Conservation (phyloP, 2,888 invertebrate species). For the Pyrocoelia pectoralis region DNA sequence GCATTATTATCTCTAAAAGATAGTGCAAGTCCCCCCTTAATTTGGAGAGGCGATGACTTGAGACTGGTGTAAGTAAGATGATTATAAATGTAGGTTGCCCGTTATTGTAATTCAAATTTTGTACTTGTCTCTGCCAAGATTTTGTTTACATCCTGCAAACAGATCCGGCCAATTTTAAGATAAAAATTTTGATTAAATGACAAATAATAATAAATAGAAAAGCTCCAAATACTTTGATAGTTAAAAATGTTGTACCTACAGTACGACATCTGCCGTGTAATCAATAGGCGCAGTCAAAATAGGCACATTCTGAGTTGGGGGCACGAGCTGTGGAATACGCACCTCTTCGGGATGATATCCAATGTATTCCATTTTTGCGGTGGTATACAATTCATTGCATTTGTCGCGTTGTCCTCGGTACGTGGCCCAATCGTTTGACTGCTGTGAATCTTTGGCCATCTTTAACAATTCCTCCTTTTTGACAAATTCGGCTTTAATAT, state of each 20-base stretch:
- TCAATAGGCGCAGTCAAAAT: conserved; percentile 58
- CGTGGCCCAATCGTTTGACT: conserved; percentile 64
- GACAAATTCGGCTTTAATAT: conserved; percentile 63
- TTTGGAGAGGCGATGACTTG: conserved; percentile 38
- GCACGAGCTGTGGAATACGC: conserved; percentile 61
- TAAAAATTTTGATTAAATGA: conserved; percentile 1
- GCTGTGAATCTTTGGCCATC: conserved; percentile 59
- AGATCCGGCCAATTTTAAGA: conserved; percentile 53
- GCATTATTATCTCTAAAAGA: conserved; percentile 23
- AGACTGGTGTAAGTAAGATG: conserved; percentile 49
- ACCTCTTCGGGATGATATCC: conserved; percentile 64
- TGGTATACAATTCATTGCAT: conserved; percentile 65
- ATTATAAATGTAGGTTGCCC: conserved; percentile 42
- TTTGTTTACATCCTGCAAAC: conserved; percentile 63
- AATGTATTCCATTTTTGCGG: conserved; percentile 64
- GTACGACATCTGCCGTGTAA: conserved; percentile 60
- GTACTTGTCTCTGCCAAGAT: conserved; percentile 59
- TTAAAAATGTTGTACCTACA: conserved; percentile 54
- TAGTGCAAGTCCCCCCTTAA: conserved; percentile 34
- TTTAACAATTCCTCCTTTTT: conserved; percentile 65
- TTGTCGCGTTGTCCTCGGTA: conserved; percentile 67
- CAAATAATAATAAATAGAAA: conserved; percentile 11
- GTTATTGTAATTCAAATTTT: conserved; percentile 52
- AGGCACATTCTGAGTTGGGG: conserved; percentile 57
- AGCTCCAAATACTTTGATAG: conserved; percentile 7